Evolutionary conservation across 37 sponge, comb jelly and placozoan genomes (phyloP).

Genomic region (Spongilla lacustris): DNA sequence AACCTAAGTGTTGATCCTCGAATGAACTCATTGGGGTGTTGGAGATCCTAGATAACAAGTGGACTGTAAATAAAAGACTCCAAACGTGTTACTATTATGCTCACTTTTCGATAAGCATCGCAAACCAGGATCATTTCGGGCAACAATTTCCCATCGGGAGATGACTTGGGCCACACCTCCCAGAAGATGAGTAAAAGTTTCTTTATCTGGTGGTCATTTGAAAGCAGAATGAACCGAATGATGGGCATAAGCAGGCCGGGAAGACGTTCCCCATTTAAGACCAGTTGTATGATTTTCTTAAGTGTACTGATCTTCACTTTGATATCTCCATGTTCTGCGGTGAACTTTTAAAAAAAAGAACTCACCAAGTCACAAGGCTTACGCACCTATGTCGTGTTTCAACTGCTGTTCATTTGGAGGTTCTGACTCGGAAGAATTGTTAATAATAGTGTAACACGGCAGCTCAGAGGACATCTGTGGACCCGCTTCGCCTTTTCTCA

Average conservation of each 20-base stretch:
- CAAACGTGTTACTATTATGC: neutral
- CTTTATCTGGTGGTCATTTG: conserved; percentile 94
- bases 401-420: conserved; percentile 89
- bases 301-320: conserved; percentile 73
- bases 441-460: conserved; percentile 94
- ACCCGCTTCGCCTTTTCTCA: neutral
- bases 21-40: conserved; percentile 99
- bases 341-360: neutral
- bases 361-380: conserved; percentile 33
- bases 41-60: conserved; percentile 80
- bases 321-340: conserved; percentile 78
- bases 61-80: no score
- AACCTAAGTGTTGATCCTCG: conserved; percentile 97
- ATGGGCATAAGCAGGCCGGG: conserved; percentile 96
- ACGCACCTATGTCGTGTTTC: conserved; percentile 72
- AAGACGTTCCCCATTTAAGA: conserved; percentile 93
- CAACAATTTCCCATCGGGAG: conserved; percentile 94
- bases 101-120: conserved; percentile 94
- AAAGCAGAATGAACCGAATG: conserved; percentile 93
- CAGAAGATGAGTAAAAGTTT: conserved; percentile 95
- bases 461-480: conserved; percentile 59
- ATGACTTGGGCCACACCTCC: conserved; percentile 98
- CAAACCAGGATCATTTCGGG: conserved; percentile 99
- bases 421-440: conserved; percentile 62
- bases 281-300: conserved; percentile 93